Base-by-base conservation (phyloP, 2,113 vertebrate genomes). In the Limanda limanda region DNA sequence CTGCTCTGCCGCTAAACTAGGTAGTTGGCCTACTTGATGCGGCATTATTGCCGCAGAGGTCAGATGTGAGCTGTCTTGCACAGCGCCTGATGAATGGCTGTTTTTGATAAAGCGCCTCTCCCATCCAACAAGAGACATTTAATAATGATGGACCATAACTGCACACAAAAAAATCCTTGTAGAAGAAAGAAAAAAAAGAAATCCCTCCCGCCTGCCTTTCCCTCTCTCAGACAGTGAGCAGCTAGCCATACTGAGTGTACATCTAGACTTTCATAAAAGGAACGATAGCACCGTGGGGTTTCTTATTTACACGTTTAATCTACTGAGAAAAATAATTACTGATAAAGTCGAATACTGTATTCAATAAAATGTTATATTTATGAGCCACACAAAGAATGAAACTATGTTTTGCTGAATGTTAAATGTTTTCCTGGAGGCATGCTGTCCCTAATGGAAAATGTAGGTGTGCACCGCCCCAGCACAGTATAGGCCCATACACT, bases 1-100 rank as follows among this genome's bases (percentile, higher is more conserved):
- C 96, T 96, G 97, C 96, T 96, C 96, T 78, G 94, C 95, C 88
- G 95, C 96, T 97, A 96, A 98, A 96, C 94, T 95, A 95, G 94
- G 95, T 95, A 94, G 92, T 97, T 99, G 98, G 96, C 97, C 97
- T 96, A 90, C 95, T 96, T 98, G 97, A 98, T 97, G 96, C 91
- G 87, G 96, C 95, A 96, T 97, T 95, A 97, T 97, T 95, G 97
- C 97, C 91, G 96, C 95, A 93, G 95, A 96, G 97, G 96, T 99
- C 96, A 97, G 97, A 94, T 96, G 96, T 95, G 95, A 96, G 95
- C 94, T 83, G 70, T 93, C 95, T 95, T 73, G 90, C 94, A 88
- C 83, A 91, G 94, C 0, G 84, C 77, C 96, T 98, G 97, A 98
- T 97, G 96, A 95, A 97, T 96, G 96, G 95, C 94, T 98, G 92